Conservation (phyloP, 2,888 invertebrate species). For the Drosophila paranaensis region DNA sequence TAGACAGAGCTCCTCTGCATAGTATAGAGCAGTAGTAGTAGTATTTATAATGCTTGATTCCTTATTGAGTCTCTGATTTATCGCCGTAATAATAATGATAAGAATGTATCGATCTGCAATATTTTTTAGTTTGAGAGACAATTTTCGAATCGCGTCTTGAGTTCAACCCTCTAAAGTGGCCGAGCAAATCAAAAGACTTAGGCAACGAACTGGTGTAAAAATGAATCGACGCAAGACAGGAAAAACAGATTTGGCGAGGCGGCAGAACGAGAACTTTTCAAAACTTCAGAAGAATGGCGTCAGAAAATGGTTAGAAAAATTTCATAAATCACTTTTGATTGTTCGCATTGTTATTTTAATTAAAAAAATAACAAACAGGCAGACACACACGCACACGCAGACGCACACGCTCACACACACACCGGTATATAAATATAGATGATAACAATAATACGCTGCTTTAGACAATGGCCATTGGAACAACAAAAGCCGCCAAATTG, state of each 20-base stretch:
- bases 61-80: neutral
- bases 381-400: slow-evolving; percentile 1
- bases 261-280: slow-evolving; percentile 25
- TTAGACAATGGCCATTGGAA: slow-evolving; percentile 47
- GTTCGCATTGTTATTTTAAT: slow-evolving; percentile 73
- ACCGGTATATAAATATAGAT: slow-evolving; percentile 5
- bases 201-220: slow-evolving; percentile 52
- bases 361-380: slow-evolving; percentile 51
- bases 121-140: neutral
- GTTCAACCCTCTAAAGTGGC: neutral
- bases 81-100: neutral
- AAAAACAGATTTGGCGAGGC: slow-evolving; percentile 27
- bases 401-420: neutral
- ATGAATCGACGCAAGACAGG: slow-evolving; percentile 7
- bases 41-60: too few species aligned
- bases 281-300: slow-evolving; percentile 32
- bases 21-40: too few species aligned
- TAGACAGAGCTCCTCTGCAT: too few species aligned
- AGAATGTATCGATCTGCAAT: too few species aligned
- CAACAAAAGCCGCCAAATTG: slow-evolving; percentile 54
- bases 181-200: slow-evolving; percentile 69
- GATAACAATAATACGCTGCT: slow-evolving; percentile 40
- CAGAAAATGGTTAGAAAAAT: slow-evolving; percentile 45
- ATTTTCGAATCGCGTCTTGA: slow-evolving; percentile 15
- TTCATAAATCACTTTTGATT: slow-evolving; percentile 76